Evolutionary conservation across 2,113 vertebrate genomes (phyloP).

Genomic region (Calidris pygmaea): DNA sequence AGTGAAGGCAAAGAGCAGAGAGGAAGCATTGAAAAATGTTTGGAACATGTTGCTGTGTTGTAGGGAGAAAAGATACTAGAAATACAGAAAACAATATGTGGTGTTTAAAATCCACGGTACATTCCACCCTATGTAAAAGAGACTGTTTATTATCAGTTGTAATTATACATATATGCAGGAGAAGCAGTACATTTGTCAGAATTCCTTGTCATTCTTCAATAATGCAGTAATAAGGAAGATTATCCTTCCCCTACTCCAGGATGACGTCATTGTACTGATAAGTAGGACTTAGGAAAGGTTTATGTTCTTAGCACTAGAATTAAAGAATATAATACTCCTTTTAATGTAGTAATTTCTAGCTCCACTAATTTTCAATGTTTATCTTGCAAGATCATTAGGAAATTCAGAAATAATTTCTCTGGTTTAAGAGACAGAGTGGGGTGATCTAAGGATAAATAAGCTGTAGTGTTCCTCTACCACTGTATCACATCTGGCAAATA

Average conservation of each 20-base stretch:
- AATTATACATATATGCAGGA: neutral
- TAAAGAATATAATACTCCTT: conserved; percentile 56
- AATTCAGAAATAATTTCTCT: conserved; percentile 49
- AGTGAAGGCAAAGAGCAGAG: neutral
- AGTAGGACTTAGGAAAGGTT: conserved; percentile 53
- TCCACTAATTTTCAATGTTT: conserved; percentile 42
- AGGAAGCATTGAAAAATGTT: neutral
- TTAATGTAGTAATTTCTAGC: conserved; percentile 24
- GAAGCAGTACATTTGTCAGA: neutral
- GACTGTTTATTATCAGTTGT: neutral
- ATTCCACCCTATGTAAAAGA: neutral
- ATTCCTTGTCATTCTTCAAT: conserved; percentile 24
- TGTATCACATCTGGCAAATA: conserved; percentile 58
- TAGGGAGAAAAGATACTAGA: neutral
- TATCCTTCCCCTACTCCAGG: conserved; percentile 42
- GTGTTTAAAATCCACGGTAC: neutral
- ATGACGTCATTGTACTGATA: conserved; percentile 53
- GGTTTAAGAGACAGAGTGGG: neutral
- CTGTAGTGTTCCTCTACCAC: conserved; percentile 4
- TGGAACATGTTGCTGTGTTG: neutral
- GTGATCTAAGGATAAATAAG: conserved; percentile 63
- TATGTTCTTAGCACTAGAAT: conserved; percentile 62
- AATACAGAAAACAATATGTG: neutral
- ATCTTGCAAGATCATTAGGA: conserved; percentile 40
- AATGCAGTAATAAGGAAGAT: conserved; percentile 32